phyloP scores from a whole-genome alignment of 2,797 vertebrate genomes.

The Varecia variegata region DNA sequence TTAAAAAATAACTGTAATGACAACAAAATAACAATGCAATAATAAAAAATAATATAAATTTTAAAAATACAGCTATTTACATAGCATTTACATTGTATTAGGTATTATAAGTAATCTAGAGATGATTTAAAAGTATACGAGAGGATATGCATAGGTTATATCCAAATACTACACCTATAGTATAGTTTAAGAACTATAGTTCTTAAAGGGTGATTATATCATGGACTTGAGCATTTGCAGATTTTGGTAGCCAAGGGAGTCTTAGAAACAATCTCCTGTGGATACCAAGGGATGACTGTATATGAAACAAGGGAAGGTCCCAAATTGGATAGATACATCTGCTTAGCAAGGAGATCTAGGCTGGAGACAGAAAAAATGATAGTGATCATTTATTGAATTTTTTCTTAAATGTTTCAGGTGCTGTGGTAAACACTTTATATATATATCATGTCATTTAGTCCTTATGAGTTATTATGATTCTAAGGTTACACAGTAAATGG shows the following conservation, averaged over 20 bases:
- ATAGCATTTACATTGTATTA: neutral
- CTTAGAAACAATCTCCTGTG: neutral
- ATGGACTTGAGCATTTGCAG: neutral
- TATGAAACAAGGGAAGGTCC: neutral
- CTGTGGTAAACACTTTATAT: neutral
- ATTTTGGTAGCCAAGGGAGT: neutral
- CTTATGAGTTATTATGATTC: slow-evolving; percentile 26
- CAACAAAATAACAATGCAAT: neutral
- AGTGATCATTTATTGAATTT: neutral
- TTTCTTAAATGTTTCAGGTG: slow-evolving; percentile 26
- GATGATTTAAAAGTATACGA: neutral
- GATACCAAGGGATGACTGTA: neutral
- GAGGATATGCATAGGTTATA: neutral
- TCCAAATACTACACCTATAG: neutral
- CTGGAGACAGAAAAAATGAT: slow-evolving; percentile 7
- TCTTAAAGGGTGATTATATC: neutral
- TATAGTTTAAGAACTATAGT: too few species aligned
- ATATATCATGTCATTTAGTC: neutral
- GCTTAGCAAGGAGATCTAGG: neutral
- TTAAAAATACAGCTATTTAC: neutral
- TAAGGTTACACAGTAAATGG: neutral
- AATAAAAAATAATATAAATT: neutral
- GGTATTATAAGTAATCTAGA: neutral
- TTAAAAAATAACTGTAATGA: neutral
- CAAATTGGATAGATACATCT: neutral